Conservation (phyloP, 2,888 invertebrate species). For the Eugnorisma glareosa region DNA sequence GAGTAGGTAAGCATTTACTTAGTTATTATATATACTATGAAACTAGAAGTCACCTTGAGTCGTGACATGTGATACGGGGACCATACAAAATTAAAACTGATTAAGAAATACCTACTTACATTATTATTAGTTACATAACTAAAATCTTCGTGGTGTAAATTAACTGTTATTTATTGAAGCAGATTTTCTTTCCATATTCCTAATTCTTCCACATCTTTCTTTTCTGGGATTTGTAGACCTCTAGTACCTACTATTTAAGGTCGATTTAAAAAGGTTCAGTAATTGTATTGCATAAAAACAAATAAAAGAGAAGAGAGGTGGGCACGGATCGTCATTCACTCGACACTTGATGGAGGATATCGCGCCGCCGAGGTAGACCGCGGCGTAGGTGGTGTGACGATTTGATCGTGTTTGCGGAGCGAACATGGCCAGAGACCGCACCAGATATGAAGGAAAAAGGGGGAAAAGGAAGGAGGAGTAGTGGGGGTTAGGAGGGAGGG, state of each 20-base stretch:
- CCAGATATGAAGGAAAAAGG: too few relatives aligned
- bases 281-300: neutral
- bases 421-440: too few relatives aligned
- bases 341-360: too few relatives aligned
- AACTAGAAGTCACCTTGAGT: constrained; percentile 25
- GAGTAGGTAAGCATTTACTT: neutral
- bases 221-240: neutral
- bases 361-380: too few relatives aligned
- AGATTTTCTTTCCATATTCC: neutral
- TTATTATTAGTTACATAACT: neutral
- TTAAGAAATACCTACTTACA: constrained; percentile 6
- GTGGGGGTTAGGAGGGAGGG: too few relatives aligned
- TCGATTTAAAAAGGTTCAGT: neutral
- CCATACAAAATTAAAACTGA: constrained; percentile 35
- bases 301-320: too few relatives aligned
- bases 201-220: neutral
- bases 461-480: too few relatives aligned
- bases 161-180: neutral
- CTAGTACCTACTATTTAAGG: neutral
- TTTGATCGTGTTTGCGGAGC: too few relatives aligned
- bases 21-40: neutral
- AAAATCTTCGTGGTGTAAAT: constrained; percentile 1
- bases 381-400: too few relatives aligned
- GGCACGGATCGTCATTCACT: too few relatives aligned
- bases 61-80: constrained; percentile 3